A percentile compares a stretch with the other conserved stretches of the same genome.
phyloP scores from a whole-genome alignment of 1,140 invertebrate species.

The Cyclina sinensis region DNA sequence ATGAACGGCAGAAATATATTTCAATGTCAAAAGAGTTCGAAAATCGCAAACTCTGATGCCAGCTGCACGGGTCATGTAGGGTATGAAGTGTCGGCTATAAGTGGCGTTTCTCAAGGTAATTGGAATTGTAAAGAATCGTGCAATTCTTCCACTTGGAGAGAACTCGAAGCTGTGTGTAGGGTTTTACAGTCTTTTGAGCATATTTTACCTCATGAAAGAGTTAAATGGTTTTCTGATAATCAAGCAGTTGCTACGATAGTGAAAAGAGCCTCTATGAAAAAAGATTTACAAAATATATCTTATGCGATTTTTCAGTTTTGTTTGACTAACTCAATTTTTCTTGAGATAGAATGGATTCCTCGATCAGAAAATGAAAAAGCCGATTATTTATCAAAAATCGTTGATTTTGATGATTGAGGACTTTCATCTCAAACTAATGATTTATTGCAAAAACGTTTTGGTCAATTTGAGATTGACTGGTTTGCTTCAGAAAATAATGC shows the following conservation, averaged over 20 bases:
- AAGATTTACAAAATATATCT: not conserved
- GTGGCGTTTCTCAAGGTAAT: no score
- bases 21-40: no score
- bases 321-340: not conserved
- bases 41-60: no score
- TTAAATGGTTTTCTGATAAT: constrained; percentile 30
- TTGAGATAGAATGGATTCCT: constrained; percentile 40
- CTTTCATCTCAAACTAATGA: constrained; percentile 6
- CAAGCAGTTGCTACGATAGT: not conserved
- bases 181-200: no score
- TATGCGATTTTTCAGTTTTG: constrained; percentile 4
- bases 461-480: constrained; percentile 28
- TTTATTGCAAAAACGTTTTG: not conserved
- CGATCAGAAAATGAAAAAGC: constrained; percentile 58
- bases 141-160: no score
- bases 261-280: not conserved
- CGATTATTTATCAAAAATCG: constrained; percentile 58
- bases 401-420: constrained; percentile 66
- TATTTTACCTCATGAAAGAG: no score
- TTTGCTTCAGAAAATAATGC: constrained; percentile 53
- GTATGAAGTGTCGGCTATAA: no score
- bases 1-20: no score
- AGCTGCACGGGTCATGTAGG: no score
- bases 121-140: no score
- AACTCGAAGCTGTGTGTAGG: no score